Evolutionary conservation across 2,113 vertebrate genomes (phyloP).

Genomic region (Pristiophorus japonicus): DNA sequence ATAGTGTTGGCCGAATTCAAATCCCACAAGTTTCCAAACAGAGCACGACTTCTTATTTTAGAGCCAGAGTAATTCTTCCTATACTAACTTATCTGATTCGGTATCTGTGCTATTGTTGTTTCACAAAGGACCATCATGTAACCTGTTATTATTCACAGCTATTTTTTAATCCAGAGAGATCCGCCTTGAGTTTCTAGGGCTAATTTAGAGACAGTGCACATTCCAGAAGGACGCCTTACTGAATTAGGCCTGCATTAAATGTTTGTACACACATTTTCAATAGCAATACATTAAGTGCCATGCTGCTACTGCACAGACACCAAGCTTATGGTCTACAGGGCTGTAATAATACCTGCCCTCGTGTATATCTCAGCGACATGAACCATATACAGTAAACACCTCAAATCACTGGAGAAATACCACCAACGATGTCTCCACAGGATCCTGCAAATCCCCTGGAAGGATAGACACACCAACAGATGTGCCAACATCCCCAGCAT

Average conservation of each 20-base stretch:
- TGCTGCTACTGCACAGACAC: not conserved
- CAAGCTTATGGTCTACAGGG: too few relatives aligned
- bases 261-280: not conserved
- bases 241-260: not conserved
- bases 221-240: not conserved
- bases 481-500: too few relatives aligned
- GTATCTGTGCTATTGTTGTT: not conserved
- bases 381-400: too few relatives aligned
- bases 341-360: too few relatives aligned
- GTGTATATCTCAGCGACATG: too few relatives aligned
- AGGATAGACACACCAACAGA: too few relatives aligned
- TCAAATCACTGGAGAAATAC: too few relatives aligned
- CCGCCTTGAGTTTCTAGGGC: not conserved
- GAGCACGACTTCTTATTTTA: not conserved
- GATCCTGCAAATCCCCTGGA: too few relatives aligned
- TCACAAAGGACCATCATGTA: not conserved
- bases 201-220: not conserved
- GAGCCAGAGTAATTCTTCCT: not conserved
- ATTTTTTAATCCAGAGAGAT: not conserved
- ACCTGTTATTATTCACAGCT: not conserved
- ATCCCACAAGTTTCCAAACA: not conserved
- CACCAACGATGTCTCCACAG: too few relatives aligned
- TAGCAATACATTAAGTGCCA: not conserved
- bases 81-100: not conserved
- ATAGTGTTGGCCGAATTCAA: not conserved